Base-by-base conservation (phyloP, 2,113 vertebrate species). In the Dasyurus viverrinus region DNA sequence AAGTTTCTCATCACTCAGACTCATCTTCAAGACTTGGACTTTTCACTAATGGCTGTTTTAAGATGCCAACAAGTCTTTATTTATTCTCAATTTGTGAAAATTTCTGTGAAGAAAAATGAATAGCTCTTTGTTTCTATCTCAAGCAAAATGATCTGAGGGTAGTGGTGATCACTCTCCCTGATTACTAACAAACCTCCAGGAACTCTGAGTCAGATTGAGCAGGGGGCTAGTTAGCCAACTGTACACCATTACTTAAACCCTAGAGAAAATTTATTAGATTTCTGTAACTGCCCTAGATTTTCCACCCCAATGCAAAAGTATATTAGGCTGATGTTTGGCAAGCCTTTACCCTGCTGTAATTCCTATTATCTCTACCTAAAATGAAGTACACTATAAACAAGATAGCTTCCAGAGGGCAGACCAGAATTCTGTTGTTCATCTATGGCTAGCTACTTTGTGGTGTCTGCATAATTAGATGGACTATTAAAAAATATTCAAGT, bases 121-220 rank as follows among this genome's bases (percentile, higher is more conserved):
- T 22, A 23, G 60, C 90, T 93, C 46, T 30, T 91, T 84, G 55
- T 54, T 25, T 89, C 42, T 95, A 53, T 95, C 26, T 1, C 90
- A 36, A 60, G 84, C 76, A 84, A 93, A 2, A 90, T 50, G 55
- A 22, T 91, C 50, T 91, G 90, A 92, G 55, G 89, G 42, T 60
- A 52, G 57, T 1, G 92, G 42, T 96, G 91, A 50, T 42, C 54
- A 94, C 46, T 95, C 36, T 94, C 54, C 24, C 5, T 60, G 36
- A 60, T 84, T 46, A 84, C 47, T 36, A 2, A 53, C 25, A 76
- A 89, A 57, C 50, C 27, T 76, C 27, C 94, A 52, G 47, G 16
- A 3, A 60, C 54, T 55, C 2, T 53, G 54, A 57, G 12, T 92
- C 54, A 90, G 46, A 89, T 11, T 60, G n/a, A 84, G 89, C 93